phyloP scores from a whole-genome alignment of 2,888 invertebrate genomes.

The Leucophora obtusa region DNA sequence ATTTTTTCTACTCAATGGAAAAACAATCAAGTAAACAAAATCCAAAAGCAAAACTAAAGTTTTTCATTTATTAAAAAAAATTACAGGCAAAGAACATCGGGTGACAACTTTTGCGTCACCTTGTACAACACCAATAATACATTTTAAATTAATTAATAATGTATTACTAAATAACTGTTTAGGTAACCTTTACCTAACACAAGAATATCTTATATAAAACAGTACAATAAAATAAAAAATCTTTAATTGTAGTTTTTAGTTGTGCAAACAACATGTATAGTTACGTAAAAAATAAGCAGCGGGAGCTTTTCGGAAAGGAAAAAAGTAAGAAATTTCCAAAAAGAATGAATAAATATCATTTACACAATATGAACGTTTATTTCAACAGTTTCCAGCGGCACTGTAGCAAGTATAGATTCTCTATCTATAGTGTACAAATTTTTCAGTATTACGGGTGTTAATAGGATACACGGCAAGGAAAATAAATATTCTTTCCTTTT shows the following conservation, averaged over 20 bases:
- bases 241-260: background rate
- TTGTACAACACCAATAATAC: too few species aligned
- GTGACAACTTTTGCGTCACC: too few species aligned
- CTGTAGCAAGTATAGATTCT: constrained; percentile 42
- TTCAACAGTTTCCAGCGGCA: background rate
- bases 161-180: too few species aligned
- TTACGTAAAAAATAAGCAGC: background rate
- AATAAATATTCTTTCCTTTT: constrained; percentile 46
- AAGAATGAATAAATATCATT: too few species aligned
- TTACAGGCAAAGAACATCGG: too few species aligned
- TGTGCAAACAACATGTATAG: background rate
- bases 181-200: background rate
- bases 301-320: background rate
- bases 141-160: too few species aligned
- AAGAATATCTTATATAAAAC: background rate
- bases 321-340: too few species aligned
- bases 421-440: constrained; percentile 49
- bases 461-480: constrained; percentile 41
- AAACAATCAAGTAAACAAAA: too few species aligned
- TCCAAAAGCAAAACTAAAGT: too few species aligned
- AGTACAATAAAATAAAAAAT: background rate
- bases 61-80: too few species aligned
- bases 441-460: constrained; percentile 63
- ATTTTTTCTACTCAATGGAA: too few species aligned
- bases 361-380: background rate